These are phyloP conservation scores for Rhyacophila brunnea DNA, from an alignment of 1,140 invertebrate genomes.

Conservation along the genomic window DNA sequence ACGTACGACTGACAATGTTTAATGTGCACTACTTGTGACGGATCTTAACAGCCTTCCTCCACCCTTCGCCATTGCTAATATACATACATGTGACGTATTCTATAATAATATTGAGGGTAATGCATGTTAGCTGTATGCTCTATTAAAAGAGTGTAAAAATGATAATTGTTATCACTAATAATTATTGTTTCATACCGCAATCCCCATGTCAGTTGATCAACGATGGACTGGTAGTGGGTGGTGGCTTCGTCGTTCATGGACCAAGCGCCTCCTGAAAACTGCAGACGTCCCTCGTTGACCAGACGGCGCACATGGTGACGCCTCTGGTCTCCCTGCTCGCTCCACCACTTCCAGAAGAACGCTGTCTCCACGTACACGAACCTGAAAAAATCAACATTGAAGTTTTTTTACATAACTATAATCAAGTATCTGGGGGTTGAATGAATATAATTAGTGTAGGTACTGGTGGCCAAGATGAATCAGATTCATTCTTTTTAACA, in stretches of 20 bases:
- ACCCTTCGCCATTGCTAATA: too few relatives aligned
- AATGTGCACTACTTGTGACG: too few relatives aligned
- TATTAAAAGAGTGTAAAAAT: neutral
- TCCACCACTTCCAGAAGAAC: slow-evolving; percentile 94
- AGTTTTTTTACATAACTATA: too few relatives aligned
- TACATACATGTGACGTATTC: too few relatives aligned
- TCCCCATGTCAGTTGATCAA: slow-evolving; percentile 89
- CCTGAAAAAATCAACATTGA: slow-evolving; percentile 44
- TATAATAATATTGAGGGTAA: neutral
- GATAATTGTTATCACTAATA: neutral
- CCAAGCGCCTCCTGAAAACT: slow-evolving; percentile 87
- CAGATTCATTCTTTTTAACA: too few relatives aligned
- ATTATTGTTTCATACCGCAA: slow-evolving; percentile 59
- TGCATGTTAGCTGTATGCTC: neutral
- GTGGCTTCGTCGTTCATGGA: slow-evolving; percentile 94
- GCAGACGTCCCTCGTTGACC: slow-evolving; percentile 74
- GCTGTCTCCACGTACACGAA: slow-evolving; percentile 81
- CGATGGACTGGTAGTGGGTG: slow-evolving; percentile 88
- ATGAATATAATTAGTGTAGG: too few relatives aligned
- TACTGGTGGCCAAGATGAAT: too few relatives aligned
- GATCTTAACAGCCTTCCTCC: too few relatives aligned
- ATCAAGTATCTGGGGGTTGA: too few relatives aligned
- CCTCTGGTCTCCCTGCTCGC: slow-evolving; percentile 63
- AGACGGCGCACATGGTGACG: slow-evolving; percentile 59
- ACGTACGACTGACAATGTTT: too few relatives aligned